phyloP scores from a whole-genome alignment of 2,888 invertebrate genomes.

The Drosophila buzzatii region DNA sequence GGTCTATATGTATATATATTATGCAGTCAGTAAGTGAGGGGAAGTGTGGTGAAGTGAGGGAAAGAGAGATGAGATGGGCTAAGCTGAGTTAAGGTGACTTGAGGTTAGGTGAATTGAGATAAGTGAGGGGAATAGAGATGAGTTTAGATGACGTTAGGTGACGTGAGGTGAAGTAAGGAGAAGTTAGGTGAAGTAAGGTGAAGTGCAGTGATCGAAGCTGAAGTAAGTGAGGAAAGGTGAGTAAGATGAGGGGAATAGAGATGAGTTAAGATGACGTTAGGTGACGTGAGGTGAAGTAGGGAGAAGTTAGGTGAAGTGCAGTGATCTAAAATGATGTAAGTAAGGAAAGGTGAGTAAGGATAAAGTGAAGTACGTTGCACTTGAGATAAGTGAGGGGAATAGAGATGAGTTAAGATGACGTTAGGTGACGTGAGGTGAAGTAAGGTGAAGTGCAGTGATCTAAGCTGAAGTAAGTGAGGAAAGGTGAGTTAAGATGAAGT shows the following conservation, averaged over 20 bases:
- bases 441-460: background rate
- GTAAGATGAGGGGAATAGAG: background rate
- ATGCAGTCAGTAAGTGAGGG: too few relatives aligned
- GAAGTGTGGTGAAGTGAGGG: background rate
- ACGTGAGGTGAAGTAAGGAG: background rate
- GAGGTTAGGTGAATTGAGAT: background rate
- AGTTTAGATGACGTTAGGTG: background rate
- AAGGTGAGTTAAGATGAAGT: background rate
- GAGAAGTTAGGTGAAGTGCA: background rate
- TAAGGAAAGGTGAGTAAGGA: too few relatives aligned
- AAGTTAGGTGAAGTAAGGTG: background rate
- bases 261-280: background rate
- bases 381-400: background rate
- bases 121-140: background rate
- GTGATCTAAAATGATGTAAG: too few relatives aligned
- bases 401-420: background rate
- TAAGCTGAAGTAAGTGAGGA: background rate
- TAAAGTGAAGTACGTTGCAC: too few relatives aligned
- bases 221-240: background rate
- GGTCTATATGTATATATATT: background rate
- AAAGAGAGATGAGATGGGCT: background rate
- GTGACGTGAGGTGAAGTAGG: background rate
- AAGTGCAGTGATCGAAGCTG: background rate
- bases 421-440: background rate
- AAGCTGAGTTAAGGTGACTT: background rate